Evolutionary conservation across 2,113 vertebrate genomes (phyloP).

Genomic region (Carollia perspicillata): DNA sequence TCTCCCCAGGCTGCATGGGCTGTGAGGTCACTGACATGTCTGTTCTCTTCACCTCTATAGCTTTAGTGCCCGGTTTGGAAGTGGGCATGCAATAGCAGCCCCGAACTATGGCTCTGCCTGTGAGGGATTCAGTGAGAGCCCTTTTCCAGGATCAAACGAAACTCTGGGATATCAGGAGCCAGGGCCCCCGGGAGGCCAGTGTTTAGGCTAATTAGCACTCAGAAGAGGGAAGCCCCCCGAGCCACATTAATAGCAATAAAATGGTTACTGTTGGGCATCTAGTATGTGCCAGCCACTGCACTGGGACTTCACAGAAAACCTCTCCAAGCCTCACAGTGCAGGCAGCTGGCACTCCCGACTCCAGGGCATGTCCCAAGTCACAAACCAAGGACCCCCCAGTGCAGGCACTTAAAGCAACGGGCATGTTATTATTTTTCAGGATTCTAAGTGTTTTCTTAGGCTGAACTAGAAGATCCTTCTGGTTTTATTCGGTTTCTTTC

Average conservation of each 20-base stretch:
- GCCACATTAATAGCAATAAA: not conserved
- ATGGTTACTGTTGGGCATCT: not conserved
- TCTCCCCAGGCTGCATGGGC: not conserved
- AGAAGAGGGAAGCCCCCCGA: not conserved
- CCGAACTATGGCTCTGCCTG: not conserved
- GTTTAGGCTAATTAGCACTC: not conserved
- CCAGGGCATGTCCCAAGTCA: not conserved
- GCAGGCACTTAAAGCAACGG: not conserved
- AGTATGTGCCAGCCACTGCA: not conserved
- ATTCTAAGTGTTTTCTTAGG: not conserved
- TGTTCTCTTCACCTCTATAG: not conserved
- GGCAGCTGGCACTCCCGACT: not conserved
- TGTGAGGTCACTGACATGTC: not conserved
- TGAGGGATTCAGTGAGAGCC: too few species aligned
- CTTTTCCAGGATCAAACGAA: not conserved
- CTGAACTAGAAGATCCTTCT: not conserved
- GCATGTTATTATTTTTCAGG: not conserved
- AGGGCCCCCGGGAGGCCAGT: not conserved
- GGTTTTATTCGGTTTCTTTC: not conserved
- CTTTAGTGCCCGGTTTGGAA: not conserved
- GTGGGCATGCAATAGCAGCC: not conserved
- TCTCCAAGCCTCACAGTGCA: not conserved
- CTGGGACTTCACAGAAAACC: not conserved
- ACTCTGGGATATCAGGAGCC: not conserved
- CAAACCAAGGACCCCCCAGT: not conserved